A percentile compares a stretch with the other conserved stretches of the same genome.
phyloP scores from a whole-genome alignment of 2,113 vertebrate genomes.

The Hippoglossus stenolepis region DNA sequence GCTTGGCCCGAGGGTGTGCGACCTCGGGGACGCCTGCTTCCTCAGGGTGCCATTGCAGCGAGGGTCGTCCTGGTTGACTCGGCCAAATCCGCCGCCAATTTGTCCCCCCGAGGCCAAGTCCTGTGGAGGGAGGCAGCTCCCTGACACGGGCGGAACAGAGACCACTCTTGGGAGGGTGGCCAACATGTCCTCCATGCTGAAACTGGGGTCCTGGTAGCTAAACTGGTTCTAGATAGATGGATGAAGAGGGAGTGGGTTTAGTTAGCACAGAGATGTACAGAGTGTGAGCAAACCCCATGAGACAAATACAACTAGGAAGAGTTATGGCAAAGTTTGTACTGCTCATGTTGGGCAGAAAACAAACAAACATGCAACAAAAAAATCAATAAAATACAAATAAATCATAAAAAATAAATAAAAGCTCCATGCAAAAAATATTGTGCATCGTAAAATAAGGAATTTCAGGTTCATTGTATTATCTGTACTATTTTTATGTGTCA shows the following conservation, averaged over 20 bases:
- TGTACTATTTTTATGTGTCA: constrained; percentile 54
- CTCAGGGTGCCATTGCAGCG: constrained; percentile 94
- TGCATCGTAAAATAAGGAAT: constrained; percentile 21
- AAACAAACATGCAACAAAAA: neutral
- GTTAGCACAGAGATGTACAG: no score
- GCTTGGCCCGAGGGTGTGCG: constrained; percentile 60
- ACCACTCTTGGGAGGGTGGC: constrained; percentile 80
- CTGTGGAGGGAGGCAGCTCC: constrained; percentile 74
- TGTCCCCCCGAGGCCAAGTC: constrained; percentile 83
- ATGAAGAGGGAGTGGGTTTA: neutral
- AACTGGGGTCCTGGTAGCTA: constrained; percentile 89
- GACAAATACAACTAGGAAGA: neutral
- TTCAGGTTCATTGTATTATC: constrained; percentile 22
- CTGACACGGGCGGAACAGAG: constrained; percentile 78
- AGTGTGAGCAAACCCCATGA: neutral
- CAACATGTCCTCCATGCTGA: constrained; percentile 85
- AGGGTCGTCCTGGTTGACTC: constrained; percentile 81
- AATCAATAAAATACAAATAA: no score
- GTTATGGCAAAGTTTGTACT: neutral
- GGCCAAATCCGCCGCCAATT: constrained; percentile 74
- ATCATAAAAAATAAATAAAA: neutral
- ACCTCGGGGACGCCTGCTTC: constrained; percentile 86
- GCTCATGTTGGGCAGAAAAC: neutral
- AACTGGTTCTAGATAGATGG: constrained; percentile 89
- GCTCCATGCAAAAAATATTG: neutral